phyloP scores from a whole-genome alignment of 2,113 vertebrate genomes.

The Peucedramus taeniatus region DNA sequence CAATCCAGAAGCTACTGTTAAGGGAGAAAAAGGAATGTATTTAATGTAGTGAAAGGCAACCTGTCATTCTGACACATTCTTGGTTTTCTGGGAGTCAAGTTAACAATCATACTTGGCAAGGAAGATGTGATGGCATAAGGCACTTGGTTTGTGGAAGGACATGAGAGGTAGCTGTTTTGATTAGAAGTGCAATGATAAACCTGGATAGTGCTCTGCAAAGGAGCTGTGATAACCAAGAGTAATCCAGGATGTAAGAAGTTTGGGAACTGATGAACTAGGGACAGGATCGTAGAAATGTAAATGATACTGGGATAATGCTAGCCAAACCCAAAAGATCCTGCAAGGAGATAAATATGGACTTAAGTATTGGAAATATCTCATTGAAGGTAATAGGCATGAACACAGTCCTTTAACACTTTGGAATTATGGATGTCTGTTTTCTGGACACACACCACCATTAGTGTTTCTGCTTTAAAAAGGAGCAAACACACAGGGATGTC shows the following conservation, averaged over 20 bases:
- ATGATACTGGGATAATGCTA: neutral
- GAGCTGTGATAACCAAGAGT: neutral
- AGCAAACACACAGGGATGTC: neutral
- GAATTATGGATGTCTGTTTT: neutral
- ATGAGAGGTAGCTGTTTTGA: neutral
- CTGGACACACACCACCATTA: neutral
- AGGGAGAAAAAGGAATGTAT: neutral
- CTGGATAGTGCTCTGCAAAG: neutral
- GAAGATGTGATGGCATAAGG: neutral
- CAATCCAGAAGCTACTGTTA: neutral
- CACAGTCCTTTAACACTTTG: neutral
- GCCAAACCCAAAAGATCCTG: neutral
- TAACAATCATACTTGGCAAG: neutral
- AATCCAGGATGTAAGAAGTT: neutral
- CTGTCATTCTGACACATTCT: neutral
- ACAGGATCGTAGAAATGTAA: fast-evolving
- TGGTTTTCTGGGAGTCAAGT: neutral
- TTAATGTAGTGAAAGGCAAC: neutral
- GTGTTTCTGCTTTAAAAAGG: neutral
- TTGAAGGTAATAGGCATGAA: neutral
- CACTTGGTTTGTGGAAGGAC: neutral
- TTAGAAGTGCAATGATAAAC: neutral
- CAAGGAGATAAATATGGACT: neutral
- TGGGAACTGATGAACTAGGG: neutral
- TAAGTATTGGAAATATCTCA: neutral